Base-by-base conservation (phyloP, 2,888 invertebrate genomes). In the Ophraella communa region DNA sequence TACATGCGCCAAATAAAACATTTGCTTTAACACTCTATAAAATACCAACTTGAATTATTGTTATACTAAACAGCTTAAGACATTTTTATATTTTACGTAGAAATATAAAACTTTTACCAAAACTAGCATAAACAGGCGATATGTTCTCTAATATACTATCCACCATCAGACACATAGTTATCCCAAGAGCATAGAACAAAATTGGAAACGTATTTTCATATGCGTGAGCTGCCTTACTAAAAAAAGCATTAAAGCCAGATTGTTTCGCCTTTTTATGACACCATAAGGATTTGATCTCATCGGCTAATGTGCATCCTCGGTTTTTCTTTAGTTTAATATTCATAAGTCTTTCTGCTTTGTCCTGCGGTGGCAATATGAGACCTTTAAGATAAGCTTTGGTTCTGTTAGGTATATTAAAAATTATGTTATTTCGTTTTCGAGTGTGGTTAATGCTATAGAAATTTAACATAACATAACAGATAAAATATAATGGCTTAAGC, bases 221-320 rank as follows among this genome's bases (percentile, higher is more conserved):
- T 51, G 51, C 52, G 27, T 52, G 42, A 23, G 59, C 49, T 21
- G 49, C 23, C 4, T 24, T 17, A 11, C 45, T 45, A 39, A 59
- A 51, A 59, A 59, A 58, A 52, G 42, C 59, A 59, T 59, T 59
- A 59, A 5, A 14, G 14, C 52, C 39, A 59, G 59, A 59, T 59
- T 59, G 52, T 59, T 59, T 51, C 52, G 59, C 39, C 58, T 52
- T 59, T 59, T 59, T 52, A 59, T 59, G 59, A 42, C 52, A 52
- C 59, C 52, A 27, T 42, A 17, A 52, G 51, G 52, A 39, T 59
- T 59, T 42, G 59, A 59, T 59, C 39, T 51, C 59, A 59, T 52
- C 52, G 27, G 27, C 42, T 59, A 59, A 59, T 59, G 52, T 18
- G 42, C 17, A 39, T 39, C 8, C 44, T 18, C 55, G 8, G 17